Evolutionary conservation across 2,888 invertebrate species (phyloP).

Genomic region (Argyra leucocephala): DNA sequence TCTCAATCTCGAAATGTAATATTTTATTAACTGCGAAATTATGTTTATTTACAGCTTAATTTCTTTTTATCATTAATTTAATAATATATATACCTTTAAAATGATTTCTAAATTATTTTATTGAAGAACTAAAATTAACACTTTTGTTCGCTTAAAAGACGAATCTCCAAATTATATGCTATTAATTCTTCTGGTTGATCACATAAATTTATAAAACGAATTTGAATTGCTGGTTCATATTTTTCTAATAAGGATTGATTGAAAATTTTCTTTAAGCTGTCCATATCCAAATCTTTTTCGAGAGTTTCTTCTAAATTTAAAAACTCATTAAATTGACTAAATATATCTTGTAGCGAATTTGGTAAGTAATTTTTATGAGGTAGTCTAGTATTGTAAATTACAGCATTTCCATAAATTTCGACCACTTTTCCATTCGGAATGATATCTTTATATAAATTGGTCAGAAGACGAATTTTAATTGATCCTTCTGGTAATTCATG

Average conservation of each 20-base stretch:
- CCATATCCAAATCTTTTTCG: background rate
- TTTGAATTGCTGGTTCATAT: conserved; percentile 8
- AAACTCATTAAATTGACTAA: background rate
- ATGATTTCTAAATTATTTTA: too few relatives aligned
- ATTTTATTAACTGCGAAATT: too few relatives aligned
- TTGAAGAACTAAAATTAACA: too few relatives aligned
- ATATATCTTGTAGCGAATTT: background rate
- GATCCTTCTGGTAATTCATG: conserved; percentile 5
- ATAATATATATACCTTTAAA: too few relatives aligned
- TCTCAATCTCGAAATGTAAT: too few relatives aligned
- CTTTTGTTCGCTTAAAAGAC: background rate
- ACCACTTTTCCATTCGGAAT: background rate
- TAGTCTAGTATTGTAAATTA: background rate
- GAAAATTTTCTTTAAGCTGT: background rate
- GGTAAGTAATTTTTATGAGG: background rate
- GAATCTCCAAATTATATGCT: conserved; percentile 1
- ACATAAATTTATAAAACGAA: background rate
- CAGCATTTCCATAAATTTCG: background rate
- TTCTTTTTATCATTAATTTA: too few relatives aligned
- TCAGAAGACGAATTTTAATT: background rate
- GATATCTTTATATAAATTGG: background rate
- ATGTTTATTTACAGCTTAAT: too few relatives aligned
- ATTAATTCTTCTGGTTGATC: conserved; percentile 5
- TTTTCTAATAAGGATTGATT: background rate
- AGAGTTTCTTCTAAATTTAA: background rate